Base-by-base conservation (phyloP, 2,113 vertebrate genomes). In the Clarias batrachus region DNA sequence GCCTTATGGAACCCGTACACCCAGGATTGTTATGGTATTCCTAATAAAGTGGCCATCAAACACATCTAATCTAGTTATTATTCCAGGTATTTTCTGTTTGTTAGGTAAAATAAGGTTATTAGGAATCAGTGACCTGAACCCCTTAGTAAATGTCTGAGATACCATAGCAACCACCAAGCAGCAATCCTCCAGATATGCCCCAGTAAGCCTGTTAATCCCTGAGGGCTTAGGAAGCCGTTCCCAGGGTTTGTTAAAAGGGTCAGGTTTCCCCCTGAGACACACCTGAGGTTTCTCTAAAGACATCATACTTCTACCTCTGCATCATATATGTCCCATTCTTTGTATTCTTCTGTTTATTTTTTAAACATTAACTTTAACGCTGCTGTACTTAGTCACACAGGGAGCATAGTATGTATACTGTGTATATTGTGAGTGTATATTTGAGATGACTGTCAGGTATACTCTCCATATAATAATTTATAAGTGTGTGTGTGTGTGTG, bases 151-250 rank as follows among this genome's bases (percentile, higher is more conserved):
- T 19, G 16, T 1, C 76, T 10, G 25, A 79, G 54, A 10, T 57
- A 57, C 76, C 76, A 79, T 57, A 33, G 76, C 54, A 78, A 78
- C 52, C 52, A n/a, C 73, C 48, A n/a, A n/a, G 41, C 41, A 76
- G 12, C 21, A 48, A 8, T 33, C 1, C 33, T 16, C 4, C 11
- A 23, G 70, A 37, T 70, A 70, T 33, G 27, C 68, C 16, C 27
- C 30, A 19, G 25, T 52, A 76, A 76, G 14, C 73, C 3, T 52
- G 73, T 76, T 76, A 76, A 25, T 76, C 73, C 23, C 23, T 11
- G 23, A 23, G 71, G 71, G 23, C 19, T 23, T 17, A 37, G 70
- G 17, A 71, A 71, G 27, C 33, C 37, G 10, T 48, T 48, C 37
- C 7, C 23, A 52, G 6, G 21, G 41, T 76, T 52, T 52, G 41